phyloP scores from a whole-genome alignment of 2,113 vertebrate genomes.

The Crotalus helleri region DNA sequence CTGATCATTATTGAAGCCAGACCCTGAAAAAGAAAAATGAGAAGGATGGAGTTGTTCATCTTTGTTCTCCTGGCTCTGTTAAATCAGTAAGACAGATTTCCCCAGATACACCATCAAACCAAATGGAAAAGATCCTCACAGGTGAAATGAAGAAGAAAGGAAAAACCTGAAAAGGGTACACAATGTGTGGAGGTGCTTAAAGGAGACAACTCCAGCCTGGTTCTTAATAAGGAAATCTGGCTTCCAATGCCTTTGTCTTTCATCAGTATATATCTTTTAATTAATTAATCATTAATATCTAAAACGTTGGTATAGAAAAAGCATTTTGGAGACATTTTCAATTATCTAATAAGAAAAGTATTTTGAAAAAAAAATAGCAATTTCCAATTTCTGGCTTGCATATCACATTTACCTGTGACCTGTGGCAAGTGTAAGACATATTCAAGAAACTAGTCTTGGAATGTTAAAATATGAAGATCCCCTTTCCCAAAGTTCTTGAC shows the following conservation, averaged over 20 bases:
- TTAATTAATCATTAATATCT: slow-evolving; percentile 6
- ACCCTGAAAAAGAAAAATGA: not conserved
- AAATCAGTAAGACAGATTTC: not conserved
- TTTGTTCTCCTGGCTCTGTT: not conserved
- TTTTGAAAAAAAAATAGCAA: slow-evolving; percentile 4
- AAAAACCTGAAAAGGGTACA: slow-evolving; percentile 6
- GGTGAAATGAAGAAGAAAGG: slow-evolving; percentile 20
- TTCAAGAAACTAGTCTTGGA: not conserved
- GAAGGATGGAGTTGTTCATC: not conserved
- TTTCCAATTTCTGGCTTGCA: not conserved
- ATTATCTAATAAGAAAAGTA: not conserved
- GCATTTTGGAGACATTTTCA: slow-evolving; percentile 3
- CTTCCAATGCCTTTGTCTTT: slow-evolving; percentile 19
- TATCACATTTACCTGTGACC: not conserved
- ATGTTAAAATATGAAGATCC: not conserved
- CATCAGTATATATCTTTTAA: slow-evolving; percentile 21
- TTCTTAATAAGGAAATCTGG: slow-evolving; percentile 43
- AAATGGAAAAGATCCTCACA: slow-evolving; percentile 20
- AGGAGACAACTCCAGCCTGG: slow-evolving; percentile 21
- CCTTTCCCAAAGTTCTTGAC: not conserved
- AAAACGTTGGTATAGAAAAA: not conserved
- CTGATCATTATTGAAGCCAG: not conserved
- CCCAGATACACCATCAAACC: not conserved
- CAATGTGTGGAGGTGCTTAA: slow-evolving; percentile 25
- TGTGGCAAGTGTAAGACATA: not conserved